Conservation (phyloP, 2,797 vertebrate species). For the Gadopsis marmoratus region DNA sequence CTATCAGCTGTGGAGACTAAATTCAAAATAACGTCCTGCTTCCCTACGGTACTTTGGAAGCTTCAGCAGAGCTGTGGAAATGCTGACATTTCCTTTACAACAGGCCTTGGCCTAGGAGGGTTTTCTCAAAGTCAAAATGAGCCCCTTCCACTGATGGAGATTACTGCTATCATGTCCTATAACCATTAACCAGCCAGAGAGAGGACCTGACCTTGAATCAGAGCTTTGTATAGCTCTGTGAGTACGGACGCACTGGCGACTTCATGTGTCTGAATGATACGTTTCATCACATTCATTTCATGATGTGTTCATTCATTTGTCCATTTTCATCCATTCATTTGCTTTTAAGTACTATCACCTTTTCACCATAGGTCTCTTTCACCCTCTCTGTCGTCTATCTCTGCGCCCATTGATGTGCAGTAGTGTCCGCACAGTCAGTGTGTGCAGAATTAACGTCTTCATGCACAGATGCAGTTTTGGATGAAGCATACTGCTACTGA, state of each 20-base stretch:
- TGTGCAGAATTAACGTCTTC: no score
- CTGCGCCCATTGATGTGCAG: no score
- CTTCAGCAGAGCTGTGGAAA: neutral
- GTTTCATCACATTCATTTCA: slow-evolving; percentile 10
- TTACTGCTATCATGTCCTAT: slow-evolving; percentile 33
- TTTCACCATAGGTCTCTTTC: no score
- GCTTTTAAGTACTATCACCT: no score
- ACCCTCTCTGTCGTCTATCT: no score
- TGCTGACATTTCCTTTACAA: neutral
- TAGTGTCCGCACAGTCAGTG: no score
- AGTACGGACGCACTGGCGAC: slow-evolving; percentile 16
- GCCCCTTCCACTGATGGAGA: slow-evolving; percentile 39
- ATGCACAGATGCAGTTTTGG: no score
- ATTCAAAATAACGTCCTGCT: neutral
- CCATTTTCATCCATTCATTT: no score
- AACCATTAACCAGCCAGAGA: slow-evolving; percentile 52
- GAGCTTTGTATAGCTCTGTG: slow-evolving; percentile 56
- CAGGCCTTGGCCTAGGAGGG: neutral
- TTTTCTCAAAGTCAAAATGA: slow-evolving; percentile 29
- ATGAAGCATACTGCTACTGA: no score
- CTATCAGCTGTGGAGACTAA: neutral
- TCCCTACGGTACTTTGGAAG: neutral
- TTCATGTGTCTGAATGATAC: slow-evolving; percentile 15
- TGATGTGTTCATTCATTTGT: no score
- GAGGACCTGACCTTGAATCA: slow-evolving; percentile 57